Percentiles rank a stretch among this genome's conserved stretches.
Conservation (phyloP, 2,888 invertebrate species). For the Drosophila aldrichi region DNA sequence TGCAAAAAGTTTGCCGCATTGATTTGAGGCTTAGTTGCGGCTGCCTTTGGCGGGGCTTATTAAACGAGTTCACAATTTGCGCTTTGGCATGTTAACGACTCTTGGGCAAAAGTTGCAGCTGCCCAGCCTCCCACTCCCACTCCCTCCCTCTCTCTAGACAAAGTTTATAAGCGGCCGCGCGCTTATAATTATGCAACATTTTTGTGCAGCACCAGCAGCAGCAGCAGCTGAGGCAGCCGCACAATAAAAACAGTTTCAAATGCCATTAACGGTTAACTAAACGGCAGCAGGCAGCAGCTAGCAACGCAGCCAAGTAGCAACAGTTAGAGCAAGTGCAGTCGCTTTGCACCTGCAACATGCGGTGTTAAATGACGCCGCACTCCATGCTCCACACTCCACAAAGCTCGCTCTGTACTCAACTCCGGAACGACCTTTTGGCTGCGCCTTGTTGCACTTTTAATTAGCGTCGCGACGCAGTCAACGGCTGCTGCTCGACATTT, state of each 20-base stretch:
- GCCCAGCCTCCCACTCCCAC: not conserved
- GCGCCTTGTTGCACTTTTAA: constrained; percentile 75
- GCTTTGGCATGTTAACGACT: constrained; percentile 52
- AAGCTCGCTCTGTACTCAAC: not conserved
- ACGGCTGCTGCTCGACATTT: constrained; percentile 53
- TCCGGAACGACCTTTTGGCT: constrained; percentile 41
- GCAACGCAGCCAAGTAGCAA: not conserved
- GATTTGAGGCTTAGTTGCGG: constrained; percentile 68
- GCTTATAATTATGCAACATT: constrained; percentile 79
- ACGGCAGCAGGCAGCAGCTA: constrained; percentile 36
- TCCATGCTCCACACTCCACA: not conserved
- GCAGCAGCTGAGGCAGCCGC: constrained; percentile 46
- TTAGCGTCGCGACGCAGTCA: constrained; percentile 68
- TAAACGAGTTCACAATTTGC: constrained; percentile 33
- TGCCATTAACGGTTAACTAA: constrained; percentile 79
- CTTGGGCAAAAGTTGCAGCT: constrained; percentile 53
- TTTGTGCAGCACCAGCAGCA: constrained; percentile 61
- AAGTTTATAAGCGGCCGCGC: constrained; percentile 61
- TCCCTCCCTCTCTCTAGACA: constrained; percentile 40
- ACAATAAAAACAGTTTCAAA: constrained; percentile 77
- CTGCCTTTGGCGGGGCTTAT: constrained; percentile 31
- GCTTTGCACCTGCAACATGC: constrained; percentile 35
- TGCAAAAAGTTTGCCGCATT: constrained; percentile 61
- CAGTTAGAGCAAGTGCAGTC: constrained; percentile 23
- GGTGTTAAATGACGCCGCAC: constrained; percentile 62